These are phyloP conservation scores for Bombus pascuorum DNA, from an alignment of 1,140 invertebrate species.

Conservation along the genomic window DNA sequence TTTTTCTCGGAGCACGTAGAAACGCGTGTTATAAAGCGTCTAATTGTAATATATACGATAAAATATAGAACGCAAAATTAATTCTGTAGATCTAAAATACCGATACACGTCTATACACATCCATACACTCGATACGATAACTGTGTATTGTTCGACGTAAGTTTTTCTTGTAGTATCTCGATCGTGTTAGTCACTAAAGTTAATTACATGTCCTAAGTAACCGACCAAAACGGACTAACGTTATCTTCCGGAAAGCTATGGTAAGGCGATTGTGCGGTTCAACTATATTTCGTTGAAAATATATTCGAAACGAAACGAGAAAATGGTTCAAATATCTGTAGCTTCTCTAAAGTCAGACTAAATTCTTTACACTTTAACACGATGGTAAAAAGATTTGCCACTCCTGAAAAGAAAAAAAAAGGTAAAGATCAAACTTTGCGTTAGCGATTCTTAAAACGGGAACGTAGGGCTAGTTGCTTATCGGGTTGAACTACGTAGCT, in stretches of 20 bases:
- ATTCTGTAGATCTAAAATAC: not conserved
- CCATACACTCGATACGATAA: not conserved
- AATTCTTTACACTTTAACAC: not conserved
- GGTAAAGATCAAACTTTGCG: not conserved
- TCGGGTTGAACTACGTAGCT: not conserved
- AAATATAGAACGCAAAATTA: not conserved
- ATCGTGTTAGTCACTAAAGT: conserved; percentile 52
- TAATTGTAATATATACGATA: conserved; percentile 8
- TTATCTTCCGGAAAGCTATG: conserved; percentile 38
- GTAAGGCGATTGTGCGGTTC: not conserved
- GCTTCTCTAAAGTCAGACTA: too few species aligned
- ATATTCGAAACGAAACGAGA: not conserved
- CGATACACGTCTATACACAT: not conserved
- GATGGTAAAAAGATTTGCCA: not conserved
- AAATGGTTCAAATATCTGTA: not conserved
- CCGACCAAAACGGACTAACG: conserved; percentile 36
- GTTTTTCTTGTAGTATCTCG: conserved; percentile 46
- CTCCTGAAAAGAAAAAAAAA: not conserved
- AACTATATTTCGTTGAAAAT: not conserved
- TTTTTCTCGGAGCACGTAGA: not conserved
- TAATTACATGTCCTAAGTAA: conserved; percentile 49
- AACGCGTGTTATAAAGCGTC: not conserved
- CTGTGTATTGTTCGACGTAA: conserved; percentile 29
- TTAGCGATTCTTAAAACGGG: not conserved
- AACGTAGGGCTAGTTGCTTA: not conserved